These are phyloP conservation scores for Bufotes viridis DNA, from an alignment of 2,797 vertebrate species.

Conservation along the genomic window DNA sequence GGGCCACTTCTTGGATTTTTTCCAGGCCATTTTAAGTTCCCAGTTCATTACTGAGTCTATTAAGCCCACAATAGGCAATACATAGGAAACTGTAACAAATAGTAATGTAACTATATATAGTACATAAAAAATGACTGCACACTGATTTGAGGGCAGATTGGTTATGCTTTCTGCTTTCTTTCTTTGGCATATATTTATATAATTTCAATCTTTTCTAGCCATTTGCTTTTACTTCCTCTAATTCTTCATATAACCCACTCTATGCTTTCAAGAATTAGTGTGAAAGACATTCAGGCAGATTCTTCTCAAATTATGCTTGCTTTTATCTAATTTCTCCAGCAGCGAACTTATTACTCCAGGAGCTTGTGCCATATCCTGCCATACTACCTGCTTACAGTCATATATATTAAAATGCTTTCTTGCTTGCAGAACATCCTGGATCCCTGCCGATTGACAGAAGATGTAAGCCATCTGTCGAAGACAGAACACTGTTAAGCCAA, in stretches of 20 bases:
- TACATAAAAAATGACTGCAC: too few species aligned
- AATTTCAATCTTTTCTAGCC: background rate
- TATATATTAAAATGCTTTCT: constrained; percentile 42
- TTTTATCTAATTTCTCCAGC: constrained; percentile 46
- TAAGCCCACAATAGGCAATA: too few species aligned
- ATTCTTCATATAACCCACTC: background rate
- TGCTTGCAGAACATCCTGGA: constrained; percentile 19
- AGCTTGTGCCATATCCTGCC: constrained; percentile 24
- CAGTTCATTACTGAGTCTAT: too few species aligned
- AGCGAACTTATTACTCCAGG: constrained; percentile 19
- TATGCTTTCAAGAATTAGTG: background rate
- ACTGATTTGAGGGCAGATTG: background rate
- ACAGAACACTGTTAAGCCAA: constrained; percentile 5
- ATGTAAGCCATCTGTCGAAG: constrained; percentile 39
- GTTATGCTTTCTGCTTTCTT: background rate
- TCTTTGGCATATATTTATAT: background rate
- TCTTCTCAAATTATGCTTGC: constrained; percentile 36
- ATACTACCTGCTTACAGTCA: constrained; percentile 26
- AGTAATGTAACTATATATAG: too few species aligned
- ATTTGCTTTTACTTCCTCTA: background rate
- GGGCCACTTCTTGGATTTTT: too few species aligned
- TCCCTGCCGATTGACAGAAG: constrained; percentile 40
- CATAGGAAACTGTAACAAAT: too few species aligned
- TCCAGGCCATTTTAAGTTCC: too few species aligned
- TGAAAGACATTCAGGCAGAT: constrained; percentile 10